A percentile compares a stretch with the other conserved stretches of the same genome.
phyloP scores from a whole-genome alignment of 92 coral and sea anemone genomes.

The Parazoanthus swiftii region DNA sequence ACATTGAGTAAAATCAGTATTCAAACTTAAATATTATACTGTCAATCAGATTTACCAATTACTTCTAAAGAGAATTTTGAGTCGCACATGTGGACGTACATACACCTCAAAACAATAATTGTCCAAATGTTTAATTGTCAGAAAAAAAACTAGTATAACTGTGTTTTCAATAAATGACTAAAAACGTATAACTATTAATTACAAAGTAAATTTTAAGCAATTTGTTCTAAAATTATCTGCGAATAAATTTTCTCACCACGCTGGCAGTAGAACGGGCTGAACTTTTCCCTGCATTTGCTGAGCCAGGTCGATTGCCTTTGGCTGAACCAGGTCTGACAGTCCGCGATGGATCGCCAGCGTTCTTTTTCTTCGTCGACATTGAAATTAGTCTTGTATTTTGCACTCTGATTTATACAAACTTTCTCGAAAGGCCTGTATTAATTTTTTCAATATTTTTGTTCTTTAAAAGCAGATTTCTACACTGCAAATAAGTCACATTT shows the following conservation, averaged over 20 bases:
- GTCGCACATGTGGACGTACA: too few species aligned
- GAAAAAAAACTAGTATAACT: not conserved
- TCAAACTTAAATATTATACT: too few species aligned
- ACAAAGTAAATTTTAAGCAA: not conserved
- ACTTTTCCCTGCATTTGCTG: slow-evolving; percentile 53
- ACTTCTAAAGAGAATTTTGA: too few species aligned
- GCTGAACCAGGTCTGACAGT: slow-evolving; percentile 49
- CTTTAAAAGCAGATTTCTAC: not conserved
- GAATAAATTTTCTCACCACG: slow-evolving; percentile 54
- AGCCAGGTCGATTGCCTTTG: slow-evolving; percentile 54
- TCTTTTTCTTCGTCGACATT: slow-evolving; percentile 47
- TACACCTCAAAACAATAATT: too few species aligned
- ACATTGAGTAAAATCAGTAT: too few species aligned
- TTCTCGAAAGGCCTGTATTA: not conserved
- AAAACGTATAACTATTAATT: not conserved
- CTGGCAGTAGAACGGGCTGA: slow-evolving; percentile 81
- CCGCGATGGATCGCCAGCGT: slow-evolving; percentile 14
- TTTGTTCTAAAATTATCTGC: not conserved
- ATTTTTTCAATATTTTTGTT: not conserved
- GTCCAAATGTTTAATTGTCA: not conserved
- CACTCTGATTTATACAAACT: not conserved
- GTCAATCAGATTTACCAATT: too few species aligned
- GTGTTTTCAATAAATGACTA: not conserved
- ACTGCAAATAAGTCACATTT: slow-evolving; percentile 5
- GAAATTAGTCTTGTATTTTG: not conserved